A percentile compares a stretch with the other conserved stretches of the same genome.
phyloP scores from a whole-genome alignment of 1,140 invertebrate species.

The Panagrolaimus sp. region DNA sequence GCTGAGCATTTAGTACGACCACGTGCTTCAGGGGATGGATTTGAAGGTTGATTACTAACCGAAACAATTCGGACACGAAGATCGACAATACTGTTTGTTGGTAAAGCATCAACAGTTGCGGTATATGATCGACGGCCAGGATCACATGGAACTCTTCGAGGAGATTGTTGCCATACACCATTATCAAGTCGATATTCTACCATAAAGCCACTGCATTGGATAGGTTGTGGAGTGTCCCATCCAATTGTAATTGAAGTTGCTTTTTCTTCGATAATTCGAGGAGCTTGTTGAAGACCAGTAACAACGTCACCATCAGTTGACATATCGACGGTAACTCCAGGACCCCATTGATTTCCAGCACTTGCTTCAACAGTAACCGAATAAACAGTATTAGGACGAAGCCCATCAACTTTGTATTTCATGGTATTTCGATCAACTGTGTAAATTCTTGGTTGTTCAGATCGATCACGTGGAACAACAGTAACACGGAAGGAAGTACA shows the following conservation, averaged over 20 bases:
- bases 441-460: conserved; percentile 47
- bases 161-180: conserved; percentile 52
- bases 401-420: conserved; percentile 52
- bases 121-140: conserved; percentile 49
- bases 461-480: conserved; percentile 49
- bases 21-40: conserved; percentile 55
- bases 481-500: conserved; percentile 54
- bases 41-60: conserved; percentile 49
- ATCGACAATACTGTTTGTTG: conserved; percentile 57
- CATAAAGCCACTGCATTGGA: conserved; percentile 51
- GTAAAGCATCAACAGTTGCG: conserved; percentile 51
- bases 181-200: conserved; percentile 55
- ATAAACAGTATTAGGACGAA: conserved; percentile 51
- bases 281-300: conserved; percentile 39
- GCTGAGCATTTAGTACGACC: conserved; percentile 58
- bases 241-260: conserved; percentile 54
- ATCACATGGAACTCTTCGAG: conserved; percentile 50
- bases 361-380: conserved; percentile 56
- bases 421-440: conserved; percentile 54
- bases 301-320: conserved; percentile 51
- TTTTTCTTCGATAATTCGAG: conserved; percentile 54
- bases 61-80: conserved; percentile 49
- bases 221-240: conserved; percentile 48
- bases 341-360: conserved; percentile 35
- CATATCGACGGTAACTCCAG: conserved; percentile 48